Conservation (phyloP, 2,113 vertebrate species). For the Isurus oxyrinchus region DNA sequence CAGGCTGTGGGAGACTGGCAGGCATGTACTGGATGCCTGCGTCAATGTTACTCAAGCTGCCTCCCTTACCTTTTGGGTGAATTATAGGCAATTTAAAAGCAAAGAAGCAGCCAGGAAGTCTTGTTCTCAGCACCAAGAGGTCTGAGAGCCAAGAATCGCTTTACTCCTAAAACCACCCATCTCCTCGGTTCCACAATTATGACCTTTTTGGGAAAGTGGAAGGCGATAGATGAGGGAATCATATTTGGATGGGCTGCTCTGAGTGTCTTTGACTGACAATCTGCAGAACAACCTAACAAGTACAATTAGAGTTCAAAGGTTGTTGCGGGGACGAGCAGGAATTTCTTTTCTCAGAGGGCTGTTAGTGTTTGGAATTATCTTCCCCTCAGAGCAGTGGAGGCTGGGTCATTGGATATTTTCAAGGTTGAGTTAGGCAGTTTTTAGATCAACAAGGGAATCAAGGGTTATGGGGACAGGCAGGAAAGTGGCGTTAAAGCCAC, state of each 20-base stretch:
- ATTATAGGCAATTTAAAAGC: neutral
- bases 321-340: neutral
- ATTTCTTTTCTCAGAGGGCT: neutral
- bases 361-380: too few species aligned
- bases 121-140: neutral
- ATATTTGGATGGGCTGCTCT: neutral
- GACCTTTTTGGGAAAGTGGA: neutral
- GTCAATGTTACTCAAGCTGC: neutral
- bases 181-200: neutral
- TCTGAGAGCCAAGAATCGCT: neutral
- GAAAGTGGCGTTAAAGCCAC: too few species aligned
- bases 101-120: neutral
- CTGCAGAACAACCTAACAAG: neutral
- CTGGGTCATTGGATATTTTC: too few species aligned
- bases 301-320: neutral
- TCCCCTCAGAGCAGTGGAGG: too few species aligned
- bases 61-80: neutral
- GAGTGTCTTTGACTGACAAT: neutral
- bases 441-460: too few species aligned
- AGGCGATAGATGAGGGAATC: neutral
- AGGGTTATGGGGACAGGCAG: neutral
- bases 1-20: slow-evolving; percentile 4
- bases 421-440: too few species aligned
- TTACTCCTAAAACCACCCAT: neutral
- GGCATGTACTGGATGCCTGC: neutral